Evolutionary conservation across 2,113 vertebrate genomes (phyloP), one percentile per base, ranked within the genome.

Genomic region (Tyto alba): DNA sequence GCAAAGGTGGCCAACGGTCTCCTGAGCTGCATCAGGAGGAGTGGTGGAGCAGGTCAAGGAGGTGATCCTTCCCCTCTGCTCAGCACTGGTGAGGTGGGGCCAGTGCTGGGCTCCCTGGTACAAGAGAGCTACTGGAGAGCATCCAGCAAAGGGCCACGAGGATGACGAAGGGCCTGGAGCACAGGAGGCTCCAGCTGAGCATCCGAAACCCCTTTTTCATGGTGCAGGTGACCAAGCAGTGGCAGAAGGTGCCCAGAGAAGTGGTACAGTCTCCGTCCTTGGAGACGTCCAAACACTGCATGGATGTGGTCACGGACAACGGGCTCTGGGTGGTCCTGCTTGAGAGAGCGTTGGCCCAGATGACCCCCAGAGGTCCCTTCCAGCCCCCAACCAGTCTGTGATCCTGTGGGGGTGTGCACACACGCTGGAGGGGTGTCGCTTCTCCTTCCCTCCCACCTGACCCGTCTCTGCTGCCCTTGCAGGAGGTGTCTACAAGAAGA

Each of bases 401-500:
- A 41, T 27, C 47, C 26, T 10, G 29, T 5, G 25, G 53, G 26
- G 27, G 26, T 9, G 18, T 7, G 9, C 21, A 16, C 13, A 25
- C 48, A 21, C 0, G 0, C 26, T 12, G 38, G 40, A 7, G 16
- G n/a, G 47, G 38, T 20, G 22, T n/a, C 12, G 1, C 13, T 15
- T 8, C 41, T 47, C 78, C 12, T 7, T 21, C 34, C 5, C 17
- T 30, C 6, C 8, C 18, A 16, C 34, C 40, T 55, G 14, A 53
- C 30, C 55, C 68, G 2, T 5, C 85, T 3, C 69, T 57, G 6
- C 26, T 68, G 34, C 12, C 80, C 72, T 45, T 30, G 63, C 92
- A 99, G 99, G 98, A 52, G 99, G 99, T 2, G 98, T 98, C 94
- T 99, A 99, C 93, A 99, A 99, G 98, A 99, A 99, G 98, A 99